These are phyloP conservation scores for Philopotamus ludificatus DNA, from an alignment of 1,140 invertebrate genomes.

Conservation along the genomic window DNA sequence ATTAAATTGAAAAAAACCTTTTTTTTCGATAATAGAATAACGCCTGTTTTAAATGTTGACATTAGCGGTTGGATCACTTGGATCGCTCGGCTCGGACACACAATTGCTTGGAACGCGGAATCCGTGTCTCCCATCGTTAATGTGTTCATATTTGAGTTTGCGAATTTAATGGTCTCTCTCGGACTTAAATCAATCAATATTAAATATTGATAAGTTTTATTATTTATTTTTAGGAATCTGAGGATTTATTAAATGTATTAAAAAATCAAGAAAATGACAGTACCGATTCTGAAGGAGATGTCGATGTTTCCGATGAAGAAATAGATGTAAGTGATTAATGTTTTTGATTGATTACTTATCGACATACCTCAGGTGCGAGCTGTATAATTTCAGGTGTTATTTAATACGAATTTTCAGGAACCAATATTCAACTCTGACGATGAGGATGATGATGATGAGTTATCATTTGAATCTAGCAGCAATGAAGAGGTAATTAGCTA, in stretches of 20 bases:
- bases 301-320: conserved; percentile 35
- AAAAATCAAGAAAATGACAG: conserved; percentile 34
- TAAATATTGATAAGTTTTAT: background rate
- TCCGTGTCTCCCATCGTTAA: too few species aligned
- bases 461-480: conserved; percentile 30
- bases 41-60: too few species aligned
- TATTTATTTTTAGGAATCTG: conserved; percentile 21
- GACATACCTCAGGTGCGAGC: background rate
- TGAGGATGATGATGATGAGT: conserved; percentile 25
- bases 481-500: conserved; percentile 25
- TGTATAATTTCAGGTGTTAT: background rate
- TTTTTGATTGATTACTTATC: too few species aligned
- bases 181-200: background rate
- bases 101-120: too few species aligned
- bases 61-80: too few species aligned
- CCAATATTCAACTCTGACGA: conserved; percentile 36
- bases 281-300: conserved; percentile 37
- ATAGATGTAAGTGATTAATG: conserved; percentile 32
- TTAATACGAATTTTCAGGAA: conserved; percentile 1
- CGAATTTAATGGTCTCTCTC: background rate
- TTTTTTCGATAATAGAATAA: too few species aligned
- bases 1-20: too few species aligned
- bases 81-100: too few species aligned
- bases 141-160: background rate
- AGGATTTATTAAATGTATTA: conserved; percentile 29